Base-by-base conservation (phyloP, 1,140 invertebrate species). In the Penaeus indicus region DNA sequence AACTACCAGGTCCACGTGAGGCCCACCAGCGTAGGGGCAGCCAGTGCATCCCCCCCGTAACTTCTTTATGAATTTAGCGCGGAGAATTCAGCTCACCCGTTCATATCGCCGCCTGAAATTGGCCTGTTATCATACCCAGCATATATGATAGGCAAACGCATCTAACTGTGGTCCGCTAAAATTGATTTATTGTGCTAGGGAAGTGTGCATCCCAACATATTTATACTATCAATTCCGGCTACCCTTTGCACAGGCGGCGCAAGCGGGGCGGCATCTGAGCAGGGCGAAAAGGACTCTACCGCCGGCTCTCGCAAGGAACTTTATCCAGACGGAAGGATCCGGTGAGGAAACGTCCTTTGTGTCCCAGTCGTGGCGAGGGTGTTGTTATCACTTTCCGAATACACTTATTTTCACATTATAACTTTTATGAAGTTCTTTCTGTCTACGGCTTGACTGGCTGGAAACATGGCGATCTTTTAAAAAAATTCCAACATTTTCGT, bases 321-420 rank as follows among this genome's bases (percentile, higher is more conserved):
- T 60, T 84, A 32, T 88, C n/a, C 22, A 13, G 25, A 25, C 38
- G 2, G 22, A 27, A 21, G 54, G 3, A 32, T 7, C 61, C 54
- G 47, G 0, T 0, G 8, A 38, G 81, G 69, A 84, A 75, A 3
- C 47, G 86, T 62, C 86, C 27, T 83, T 42, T 27, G 54, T 64
- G 19, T 32, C 60, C 21, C 32, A 21, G 61, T 84, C 81, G 86
- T 84, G 86, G 86, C 81, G 69, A 88, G 86, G 81, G 81, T 88
- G 86, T 84, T 88, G 86, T 88, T 88, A 88, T 88, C 86, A 88
- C 86, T 88, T 88, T 88, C 86, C 86, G 86, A 88, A 88, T 88
- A 88, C 86, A 88, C 86, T 88, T 88, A 88, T 88, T 88, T 88
- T 88, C 86, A 88, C 86, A 88, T 88, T 88, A 88, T 88, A 88